These are phyloP conservation scores for Chrysotoxum bicinctum DNA, from an alignment of 2,888 invertebrate species.

Conservation along the genomic window DNA sequence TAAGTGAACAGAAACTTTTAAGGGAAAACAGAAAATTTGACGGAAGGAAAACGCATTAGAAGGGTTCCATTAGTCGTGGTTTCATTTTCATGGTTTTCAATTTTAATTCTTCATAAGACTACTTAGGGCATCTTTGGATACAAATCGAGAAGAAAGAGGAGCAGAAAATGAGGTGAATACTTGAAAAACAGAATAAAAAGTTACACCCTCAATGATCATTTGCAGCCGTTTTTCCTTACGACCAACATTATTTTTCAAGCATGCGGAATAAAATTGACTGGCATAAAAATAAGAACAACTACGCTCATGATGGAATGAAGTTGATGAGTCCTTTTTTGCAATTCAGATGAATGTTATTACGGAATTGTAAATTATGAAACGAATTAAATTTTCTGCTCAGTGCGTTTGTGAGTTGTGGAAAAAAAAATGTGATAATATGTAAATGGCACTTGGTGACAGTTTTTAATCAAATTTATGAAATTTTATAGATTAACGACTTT, in stretches of 20 bases:
- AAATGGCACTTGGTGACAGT: neutral
- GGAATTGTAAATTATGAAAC: conserved; percentile 8
- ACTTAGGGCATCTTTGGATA: neutral
- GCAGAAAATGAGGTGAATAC: neutral
- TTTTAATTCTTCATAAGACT: neutral
- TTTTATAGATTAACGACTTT: neutral
- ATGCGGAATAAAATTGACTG: conserved; percentile 15
- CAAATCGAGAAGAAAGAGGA: neutral
- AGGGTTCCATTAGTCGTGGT: conserved; percentile 32
- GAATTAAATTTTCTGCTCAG: neutral
- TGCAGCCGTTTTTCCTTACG: neutral
- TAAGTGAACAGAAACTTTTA: conserved; percentile 14
- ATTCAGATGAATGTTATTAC: conserved; percentile 24
- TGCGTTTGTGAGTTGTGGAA: neutral
- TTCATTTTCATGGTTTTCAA: neutral
- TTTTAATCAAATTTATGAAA: conserved; percentile 19
- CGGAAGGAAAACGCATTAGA: neutral
- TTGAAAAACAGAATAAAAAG: neutral
- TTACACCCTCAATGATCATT: conserved; percentile 7
- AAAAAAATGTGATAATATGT: neutral
- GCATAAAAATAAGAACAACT: neutral
- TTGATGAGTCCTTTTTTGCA: conserved; percentile 25
- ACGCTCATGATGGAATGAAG: neutral
- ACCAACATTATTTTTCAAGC: neutral
- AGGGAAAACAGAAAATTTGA: neutral